These are phyloP conservation scores for Tetropium fuscum DNA, from an alignment of 2,888 invertebrate genomes.

Conservation along the genomic window DNA sequence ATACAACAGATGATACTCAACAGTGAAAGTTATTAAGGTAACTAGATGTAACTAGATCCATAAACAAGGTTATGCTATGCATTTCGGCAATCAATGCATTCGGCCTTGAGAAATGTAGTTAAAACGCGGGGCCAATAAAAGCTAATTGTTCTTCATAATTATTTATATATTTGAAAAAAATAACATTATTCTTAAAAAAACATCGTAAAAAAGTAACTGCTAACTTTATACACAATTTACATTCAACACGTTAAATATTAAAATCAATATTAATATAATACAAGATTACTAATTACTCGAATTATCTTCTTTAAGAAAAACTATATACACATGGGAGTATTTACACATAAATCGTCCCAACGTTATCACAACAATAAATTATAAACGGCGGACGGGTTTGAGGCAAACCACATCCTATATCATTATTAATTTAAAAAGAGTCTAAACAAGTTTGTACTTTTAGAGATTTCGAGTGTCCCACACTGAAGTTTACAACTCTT, in stretches of 20 bases:
- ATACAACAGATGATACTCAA: too few relatives aligned
- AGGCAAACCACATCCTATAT: constrained; percentile 4
- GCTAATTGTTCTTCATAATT: too few relatives aligned
- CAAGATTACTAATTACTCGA: constrained; percentile 5
- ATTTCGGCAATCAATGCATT: too few relatives aligned
- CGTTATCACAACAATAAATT: constrained; percentile 15
- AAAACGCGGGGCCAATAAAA: too few relatives aligned
- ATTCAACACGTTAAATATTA: constrained; percentile 15
- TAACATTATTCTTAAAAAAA: constrained; percentile 23
- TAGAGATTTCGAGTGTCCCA: constrained; percentile 31
- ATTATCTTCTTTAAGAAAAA: background rate
- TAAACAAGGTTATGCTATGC: too few relatives aligned
- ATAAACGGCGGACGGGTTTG: background rate
- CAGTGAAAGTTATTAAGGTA: too few relatives aligned
- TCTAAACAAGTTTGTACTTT: constrained; percentile 22
- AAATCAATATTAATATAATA: constrained; percentile 6
- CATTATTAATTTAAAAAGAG: constrained; percentile 1
- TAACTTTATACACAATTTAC: constrained; percentile 20
- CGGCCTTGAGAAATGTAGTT: too few relatives aligned
- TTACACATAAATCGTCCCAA: constrained; percentile 2
- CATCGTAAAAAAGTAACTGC: constrained; percentile 27
- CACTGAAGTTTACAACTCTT: constrained; percentile 28
- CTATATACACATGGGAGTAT: background rate
- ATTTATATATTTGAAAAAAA: constrained; percentile 24
- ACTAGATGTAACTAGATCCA: too few relatives aligned